Percentiles rank a stretch among this genome's conserved stretches.
Conservation (phyloP, 2,888 invertebrate species). For the Drosophila trichaetosa region DNA sequence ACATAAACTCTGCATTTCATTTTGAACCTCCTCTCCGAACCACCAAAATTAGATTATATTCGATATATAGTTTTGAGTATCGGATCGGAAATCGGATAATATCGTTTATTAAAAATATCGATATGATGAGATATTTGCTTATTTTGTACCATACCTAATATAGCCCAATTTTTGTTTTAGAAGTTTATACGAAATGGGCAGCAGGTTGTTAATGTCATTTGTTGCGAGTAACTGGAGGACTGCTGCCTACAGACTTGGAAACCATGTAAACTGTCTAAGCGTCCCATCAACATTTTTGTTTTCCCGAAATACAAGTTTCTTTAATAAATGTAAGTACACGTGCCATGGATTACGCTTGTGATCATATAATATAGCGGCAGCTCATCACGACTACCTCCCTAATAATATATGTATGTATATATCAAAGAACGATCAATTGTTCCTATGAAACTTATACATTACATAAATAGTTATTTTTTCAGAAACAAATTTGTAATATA, state of each 20-base stretch:
- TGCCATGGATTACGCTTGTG: neutral
- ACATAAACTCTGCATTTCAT: neutral
- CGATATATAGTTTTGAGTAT: neutral
- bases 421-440: neutral
- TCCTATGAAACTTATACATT: neutral
- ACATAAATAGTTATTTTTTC: neutral
- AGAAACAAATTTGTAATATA: neutral
- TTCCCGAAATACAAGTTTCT: constrained; percentile 86
- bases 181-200: constrained; percentile 23
- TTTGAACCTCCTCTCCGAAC: neutral
- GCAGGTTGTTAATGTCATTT: constrained; percentile 11
- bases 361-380: neutral
- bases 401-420: neutral
- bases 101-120: neutral
- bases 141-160: neutral
- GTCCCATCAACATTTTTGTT: neutral
- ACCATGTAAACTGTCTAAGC: neutral
- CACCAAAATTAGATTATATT: neutral
- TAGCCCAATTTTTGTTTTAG: neutral
- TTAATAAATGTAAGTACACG: constrained; percentile 88
- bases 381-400: neutral
- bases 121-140: neutral
- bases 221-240: neutral
- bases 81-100: neutral
- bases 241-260: neutral